Conservation (phyloP, 2,113 vertebrate genomes). For the Trematomus loennbergii region DNA sequence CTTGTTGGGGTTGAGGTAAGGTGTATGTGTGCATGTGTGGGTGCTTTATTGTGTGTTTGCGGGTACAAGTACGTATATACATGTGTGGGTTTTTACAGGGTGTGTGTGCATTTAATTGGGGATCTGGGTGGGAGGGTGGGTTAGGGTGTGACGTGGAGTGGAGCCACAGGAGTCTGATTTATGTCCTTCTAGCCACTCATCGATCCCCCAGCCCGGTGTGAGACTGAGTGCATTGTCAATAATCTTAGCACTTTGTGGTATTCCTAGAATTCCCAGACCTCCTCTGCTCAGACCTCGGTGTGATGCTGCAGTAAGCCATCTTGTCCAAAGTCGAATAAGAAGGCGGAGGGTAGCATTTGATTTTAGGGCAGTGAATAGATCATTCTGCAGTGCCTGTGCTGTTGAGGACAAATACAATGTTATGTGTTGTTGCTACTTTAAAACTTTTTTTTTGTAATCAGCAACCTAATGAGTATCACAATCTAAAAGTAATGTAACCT, state of each 20-base stretch:
- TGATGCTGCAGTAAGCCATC: slow-evolving; percentile 74
- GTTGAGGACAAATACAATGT: slow-evolving; percentile 42
- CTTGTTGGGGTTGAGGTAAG: slow-evolving; percentile 77
- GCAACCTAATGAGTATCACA: no score
- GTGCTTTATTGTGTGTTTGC: slow-evolving; percentile 40
- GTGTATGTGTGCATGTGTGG: slow-evolving; percentile 36
- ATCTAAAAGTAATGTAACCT: no score
- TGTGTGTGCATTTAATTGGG: slow-evolving; percentile 63
- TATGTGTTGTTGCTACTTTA: slow-evolving; percentile 30
- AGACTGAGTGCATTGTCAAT: slow-evolving; percentile 82
- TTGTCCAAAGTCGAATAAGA: slow-evolving; percentile 69
- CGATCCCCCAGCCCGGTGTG: slow-evolving; percentile 71
- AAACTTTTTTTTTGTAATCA: no score
- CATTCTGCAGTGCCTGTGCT: slow-evolving; percentile 37
- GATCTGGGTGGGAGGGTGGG: slow-evolving; percentile 66
- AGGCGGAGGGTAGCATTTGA: slow-evolving; percentile 49
- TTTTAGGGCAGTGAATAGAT: slow-evolving; percentile 39
- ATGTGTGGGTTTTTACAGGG: slow-evolving; percentile 29
- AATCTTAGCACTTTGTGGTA: slow-evolving; percentile 81
- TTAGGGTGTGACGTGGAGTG: slow-evolving; percentile 67
- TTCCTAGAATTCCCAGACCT: slow-evolving; percentile 79
- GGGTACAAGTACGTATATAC: slow-evolving; percentile 18
- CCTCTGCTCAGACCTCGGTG: slow-evolving; percentile 57
- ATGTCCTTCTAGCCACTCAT: slow-evolving; percentile 77
- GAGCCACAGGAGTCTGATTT: slow-evolving; percentile 77